Base-by-base conservation (phyloP, 2,113 vertebrate species). In the Fregetta grallaria region DNA sequence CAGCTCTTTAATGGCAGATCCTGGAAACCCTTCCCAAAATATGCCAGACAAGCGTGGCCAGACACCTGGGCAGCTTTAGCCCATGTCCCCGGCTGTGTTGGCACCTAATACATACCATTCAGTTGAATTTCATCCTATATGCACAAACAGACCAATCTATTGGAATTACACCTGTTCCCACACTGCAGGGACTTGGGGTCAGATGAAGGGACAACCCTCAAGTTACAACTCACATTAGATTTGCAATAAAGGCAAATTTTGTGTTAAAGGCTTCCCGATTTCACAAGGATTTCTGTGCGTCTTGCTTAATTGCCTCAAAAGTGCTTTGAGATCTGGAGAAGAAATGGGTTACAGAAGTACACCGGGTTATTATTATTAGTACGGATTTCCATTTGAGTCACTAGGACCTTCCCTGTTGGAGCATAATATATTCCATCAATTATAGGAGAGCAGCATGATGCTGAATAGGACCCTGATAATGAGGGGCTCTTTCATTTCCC, bases 401-500 rank as follows among this genome's bases (percentile, higher is more conserved):
- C 67, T 70, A 30, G 92, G 87, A 30, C 52, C 22, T 85, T 92
- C 80, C 68, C 83, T n/a, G 20, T 13, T 55, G 87, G 82, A 93
- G 25, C 65, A 32, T 56, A 81, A 97, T 68, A 5, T n/a, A 94
- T 97, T 94, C 90, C 87, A 26, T 72, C 89, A 90, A 82, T 96
- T 88, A 74, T 0, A 15, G 44, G 67, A 79, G 71, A 92, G 86
- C 88, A 76, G 84, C 59, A 32, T 0, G 2, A 34, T 29, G 59
- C 80, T 94, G 81, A 94, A 71, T 5, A 78, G 86, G 86, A 95
- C 79, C 94, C 72, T 1, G 12, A 44, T 92, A 96, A 97, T 63
- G 93, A 96, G 56, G 91, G 78, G 58, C 47, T 76, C 88, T 88
- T 96, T 96, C 59, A 90, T 92, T 92, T 84, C 88, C 67, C 79